Evolutionary conservation across 1,140 invertebrate genomes (phyloP), one percentile per base, ranked within the genome.

Genomic region (Bombus terrestris): DNA sequence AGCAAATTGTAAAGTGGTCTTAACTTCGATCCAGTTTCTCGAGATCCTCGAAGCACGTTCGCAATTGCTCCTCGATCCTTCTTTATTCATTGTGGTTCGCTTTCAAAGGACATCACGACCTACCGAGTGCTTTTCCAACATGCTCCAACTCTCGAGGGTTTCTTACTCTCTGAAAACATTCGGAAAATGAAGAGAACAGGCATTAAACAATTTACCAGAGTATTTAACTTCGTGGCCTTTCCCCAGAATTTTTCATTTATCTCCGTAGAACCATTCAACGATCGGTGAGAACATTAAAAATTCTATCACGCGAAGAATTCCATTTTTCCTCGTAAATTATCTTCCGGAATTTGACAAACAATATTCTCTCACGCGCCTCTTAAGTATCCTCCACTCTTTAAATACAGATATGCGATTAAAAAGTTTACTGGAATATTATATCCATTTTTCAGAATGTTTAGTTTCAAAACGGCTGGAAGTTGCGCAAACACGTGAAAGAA

Each of bases 11-110:
- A 74, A 85, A 81, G 71, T 85, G 77, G 79, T n/a, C 62, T 85
- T 68, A 81, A 81, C 83, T 64, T 73, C 78, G 76, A 85, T 85
- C 83, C 43, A 85, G 83, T 74, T 72, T 35, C 68, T 37, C 57
- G 69, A 41, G 78, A 73, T 85, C 74, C 82, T 84, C 64, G 18
- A 9, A 32, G 13, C 53, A 37, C 73, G 32, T 59, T 32, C 53
- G 47, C 71, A 62, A 84, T 71, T 80, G 76, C 76, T 72, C 39
- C 35, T 3, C 53, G 53, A 43, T 64, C 53, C 47, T 72, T 43
- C 76, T 64, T 72, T 53, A 18, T 47, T 71, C n/a, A 47, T 37
- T 32, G 25, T 35, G 39, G 32, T 80, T 25, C 66, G 66, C n/a
- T 72, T 64, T 59, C 43, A 62, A 80, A 78, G 82, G 64, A 84